Evolutionary conservation across 2,888 invertebrate species (phyloP).

Genomic region (Strigamia transsilvanica): DNA sequence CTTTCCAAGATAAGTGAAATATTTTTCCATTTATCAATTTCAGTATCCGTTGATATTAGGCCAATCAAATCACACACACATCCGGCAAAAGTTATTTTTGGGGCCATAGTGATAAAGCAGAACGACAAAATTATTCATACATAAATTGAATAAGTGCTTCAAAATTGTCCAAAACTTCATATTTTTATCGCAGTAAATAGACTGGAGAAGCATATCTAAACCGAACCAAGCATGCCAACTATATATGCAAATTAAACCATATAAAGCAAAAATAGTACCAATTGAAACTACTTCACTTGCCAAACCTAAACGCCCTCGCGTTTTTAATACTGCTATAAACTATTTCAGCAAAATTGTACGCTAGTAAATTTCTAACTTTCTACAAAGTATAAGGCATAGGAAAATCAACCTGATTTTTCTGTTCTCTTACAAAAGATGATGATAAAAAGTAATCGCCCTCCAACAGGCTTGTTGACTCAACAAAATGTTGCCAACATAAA

Average conservation of each 20-base stretch:
- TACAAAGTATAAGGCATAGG: not conserved
- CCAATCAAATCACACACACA: too few species aligned
- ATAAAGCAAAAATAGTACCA: not conserved
- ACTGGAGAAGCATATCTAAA: not conserved
- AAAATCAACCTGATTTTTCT: not conserved
- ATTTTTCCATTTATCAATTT: too few species aligned
- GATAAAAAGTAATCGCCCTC: not conserved
- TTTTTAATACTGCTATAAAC: not conserved
- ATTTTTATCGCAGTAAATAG: not conserved
- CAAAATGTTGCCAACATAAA: slow-evolving; percentile 16
- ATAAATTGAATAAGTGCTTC: not conserved
- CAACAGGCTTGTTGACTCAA: slow-evolving; percentile 13
- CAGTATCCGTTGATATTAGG: too few species aligned
- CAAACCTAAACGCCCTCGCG: not conserved
- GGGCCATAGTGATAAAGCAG: too few species aligned
- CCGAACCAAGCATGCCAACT: not conserved
- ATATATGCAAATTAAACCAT: not conserved
- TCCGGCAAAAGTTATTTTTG: too few species aligned
- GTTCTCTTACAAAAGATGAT: not conserved
- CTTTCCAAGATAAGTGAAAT: too few species aligned
- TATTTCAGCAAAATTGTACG: too few species aligned
- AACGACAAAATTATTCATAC: not conserved
- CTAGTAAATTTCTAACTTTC: too few species aligned
- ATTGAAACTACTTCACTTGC: not conserved
- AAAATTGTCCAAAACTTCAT: not conserved